phyloP scores from a whole-genome alignment of 2,113 vertebrate genomes.

The Capricornis sumatraensis region DNA sequence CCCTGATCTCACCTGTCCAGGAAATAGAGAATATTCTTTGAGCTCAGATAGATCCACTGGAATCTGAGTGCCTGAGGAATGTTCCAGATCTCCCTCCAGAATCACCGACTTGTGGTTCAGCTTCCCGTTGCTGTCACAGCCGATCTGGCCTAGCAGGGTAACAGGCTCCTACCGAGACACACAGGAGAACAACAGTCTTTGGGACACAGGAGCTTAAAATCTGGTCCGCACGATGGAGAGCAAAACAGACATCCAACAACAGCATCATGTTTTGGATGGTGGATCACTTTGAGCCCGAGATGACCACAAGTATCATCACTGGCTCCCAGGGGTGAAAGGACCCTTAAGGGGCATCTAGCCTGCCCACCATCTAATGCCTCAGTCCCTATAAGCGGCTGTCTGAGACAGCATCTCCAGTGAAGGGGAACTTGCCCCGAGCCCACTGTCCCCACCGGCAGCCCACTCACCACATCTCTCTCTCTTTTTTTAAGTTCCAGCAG shows the following conservation, averaged over 20 bases:
- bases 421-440: fast-evolving
- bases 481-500: neutral
- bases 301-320: neutral
- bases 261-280: no score
- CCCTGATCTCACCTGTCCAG: constrained; percentile 86
- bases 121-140: constrained; percentile 92
- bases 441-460: neutral
- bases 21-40: constrained; percentile 91
- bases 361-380: neutral
- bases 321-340: neutral
- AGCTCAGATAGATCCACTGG: constrained; percentile 86
- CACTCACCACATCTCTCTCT: neutral
- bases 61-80: constrained; percentile 79
- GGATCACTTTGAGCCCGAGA: neutral
- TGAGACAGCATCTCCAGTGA: neutral
- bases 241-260: neutral
- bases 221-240: neutral
- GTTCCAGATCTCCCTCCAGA: constrained; percentile 87
- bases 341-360: neutral
- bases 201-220: neutral
- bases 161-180: constrained; percentile 80
- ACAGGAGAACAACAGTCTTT: neutral
- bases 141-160: constrained; percentile 87
- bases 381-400: neutral
- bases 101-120: constrained; percentile 89